phyloP scores from a whole-genome alignment of 2,113 vertebrate genomes.

The Paraplagusia blochii region DNA sequence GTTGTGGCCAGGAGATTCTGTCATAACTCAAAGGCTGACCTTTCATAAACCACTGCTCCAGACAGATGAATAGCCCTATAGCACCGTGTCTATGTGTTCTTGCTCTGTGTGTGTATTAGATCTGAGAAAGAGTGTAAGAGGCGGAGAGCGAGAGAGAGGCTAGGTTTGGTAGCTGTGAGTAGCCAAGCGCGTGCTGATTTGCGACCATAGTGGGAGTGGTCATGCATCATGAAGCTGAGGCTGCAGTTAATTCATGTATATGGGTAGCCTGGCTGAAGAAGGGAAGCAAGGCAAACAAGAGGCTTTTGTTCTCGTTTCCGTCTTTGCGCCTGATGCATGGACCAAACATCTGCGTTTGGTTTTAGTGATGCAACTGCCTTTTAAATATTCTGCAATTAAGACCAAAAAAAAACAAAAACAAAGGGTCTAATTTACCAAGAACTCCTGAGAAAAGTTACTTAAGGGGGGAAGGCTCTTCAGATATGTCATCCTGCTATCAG shows the following conservation, averaged over 20 bases:
- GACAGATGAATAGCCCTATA: constrained; percentile 67
- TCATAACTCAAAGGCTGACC: constrained; percentile 74
- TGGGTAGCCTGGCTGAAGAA: constrained; percentile 14
- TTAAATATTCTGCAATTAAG: no score
- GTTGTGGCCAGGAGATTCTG: constrained; percentile 67
- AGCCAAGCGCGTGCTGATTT: constrained; percentile 20
- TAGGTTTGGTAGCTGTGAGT: constrained; percentile 17
- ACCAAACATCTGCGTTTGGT: no score
- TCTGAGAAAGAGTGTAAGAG: background rate
- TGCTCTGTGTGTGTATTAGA: constrained; percentile 7
- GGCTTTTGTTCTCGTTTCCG: no score
- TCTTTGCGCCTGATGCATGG: no score
- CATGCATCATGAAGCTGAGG: constrained; percentile 26
- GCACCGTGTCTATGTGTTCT: constrained; percentile 34
- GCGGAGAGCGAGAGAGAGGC: constrained; percentile 2
- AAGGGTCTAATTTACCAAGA: no score
- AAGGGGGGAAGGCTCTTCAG: no score
- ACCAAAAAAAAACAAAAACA: no score
- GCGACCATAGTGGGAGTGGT: constrained; percentile 11
- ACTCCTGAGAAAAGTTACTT: no score
- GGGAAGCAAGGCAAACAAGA: background rate
- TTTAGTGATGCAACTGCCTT: no score
- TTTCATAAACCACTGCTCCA: constrained; percentile 69
- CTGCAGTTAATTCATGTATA: background rate
- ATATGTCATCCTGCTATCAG: constrained; percentile 38